Evolutionary conservation across 2,113 vertebrate genomes (phyloP).

Genomic region (Hepsetus odoe): DNA sequence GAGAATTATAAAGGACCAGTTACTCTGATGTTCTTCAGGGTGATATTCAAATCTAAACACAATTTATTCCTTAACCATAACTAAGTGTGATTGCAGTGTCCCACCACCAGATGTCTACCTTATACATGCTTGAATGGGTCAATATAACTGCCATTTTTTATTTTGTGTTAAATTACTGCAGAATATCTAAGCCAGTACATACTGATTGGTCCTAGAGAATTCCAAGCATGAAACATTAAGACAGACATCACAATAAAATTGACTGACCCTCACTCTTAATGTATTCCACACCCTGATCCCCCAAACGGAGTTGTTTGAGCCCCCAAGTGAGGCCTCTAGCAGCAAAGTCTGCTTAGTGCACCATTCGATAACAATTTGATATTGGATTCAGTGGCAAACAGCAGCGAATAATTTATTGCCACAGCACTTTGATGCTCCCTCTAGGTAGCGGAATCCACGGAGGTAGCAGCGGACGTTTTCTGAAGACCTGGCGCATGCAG

Average conservation of each 20-base stretch:
- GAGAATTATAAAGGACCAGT: background rate
- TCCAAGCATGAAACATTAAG: background rate
- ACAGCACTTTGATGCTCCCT: slow-evolving; percentile 40
- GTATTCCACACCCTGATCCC: background rate
- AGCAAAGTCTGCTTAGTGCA: background rate
- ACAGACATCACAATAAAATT: background rate
- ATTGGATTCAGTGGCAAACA: background rate
- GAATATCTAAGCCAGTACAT: background rate
- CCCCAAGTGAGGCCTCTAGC: background rate
- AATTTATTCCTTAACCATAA: background rate
- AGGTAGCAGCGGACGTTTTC: slow-evolving; percentile 1
- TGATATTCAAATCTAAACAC: background rate
- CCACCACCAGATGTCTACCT: slow-evolving; percentile 63
- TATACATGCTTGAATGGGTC: background rate
- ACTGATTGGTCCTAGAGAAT: background rate
- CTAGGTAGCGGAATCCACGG: slow-evolving; percentile 36
- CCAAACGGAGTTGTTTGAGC: background rate
- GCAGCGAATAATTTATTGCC: slow-evolving; percentile 27
- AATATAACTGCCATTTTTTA: too few relatives aligned
- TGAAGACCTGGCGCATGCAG: slow-evolving; percentile 35
- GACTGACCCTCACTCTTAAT: background rate
- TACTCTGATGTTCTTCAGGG: background rate
- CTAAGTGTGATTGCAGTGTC: slow-evolving; percentile 9
- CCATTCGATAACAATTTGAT: background rate
- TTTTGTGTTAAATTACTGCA: too few relatives aligned